Base-by-base conservation (phyloP, 2,797 vertebrate species). In the Silurus aristotelis region DNA sequence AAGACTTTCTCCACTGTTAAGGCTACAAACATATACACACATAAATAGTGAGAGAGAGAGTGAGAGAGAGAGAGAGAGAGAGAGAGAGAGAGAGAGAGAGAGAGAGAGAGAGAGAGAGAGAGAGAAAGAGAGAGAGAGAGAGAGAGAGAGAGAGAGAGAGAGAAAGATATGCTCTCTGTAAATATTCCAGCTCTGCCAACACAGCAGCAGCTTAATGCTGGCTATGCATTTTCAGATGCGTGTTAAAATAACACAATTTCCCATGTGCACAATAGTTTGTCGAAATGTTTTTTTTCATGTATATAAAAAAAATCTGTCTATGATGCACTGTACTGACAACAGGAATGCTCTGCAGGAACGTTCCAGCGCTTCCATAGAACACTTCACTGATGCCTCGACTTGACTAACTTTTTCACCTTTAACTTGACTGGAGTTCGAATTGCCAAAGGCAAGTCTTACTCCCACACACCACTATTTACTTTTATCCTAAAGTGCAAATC, bases 161-260 rank as follows among this genome's bases (percentile, higher is more conserved):
- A 86, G 10, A 43, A 6, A 38, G 25, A 38, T 64, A 64, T 77
- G 48, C 12, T 61, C 5, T 70, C 56, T 63, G 10, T 68, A 75
- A 52, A 82, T 73, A 78, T 86, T 80, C 64, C 25, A 61, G 17
- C 63, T 76, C 66, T 46, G 66, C 55, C 17, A 79, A 73, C 48
- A 46, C 72, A 85, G 55, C 48, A 68, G 77, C 27, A 70, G n/a
- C 77, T 70, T 58, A 17, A 66, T 48, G 77, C 60, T 80, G 22
- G 13, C 60, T 64, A 25, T 46, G 68, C 46, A 72, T 81, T 84
- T 71, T 84, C 15, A 56, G 25, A 60, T 67, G 19, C 7, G 25
- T 20, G 15, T 55, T 72, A 22, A 72, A 79, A 71, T 20, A 64
- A 56, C 56, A 71, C 67, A 63, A 48, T 71, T 60, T 71, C 61